These are phyloP conservation scores for Poecilia gillii DNA, from an alignment of 2,797 vertebrate genomes.

Conservation along the genomic window DNA sequence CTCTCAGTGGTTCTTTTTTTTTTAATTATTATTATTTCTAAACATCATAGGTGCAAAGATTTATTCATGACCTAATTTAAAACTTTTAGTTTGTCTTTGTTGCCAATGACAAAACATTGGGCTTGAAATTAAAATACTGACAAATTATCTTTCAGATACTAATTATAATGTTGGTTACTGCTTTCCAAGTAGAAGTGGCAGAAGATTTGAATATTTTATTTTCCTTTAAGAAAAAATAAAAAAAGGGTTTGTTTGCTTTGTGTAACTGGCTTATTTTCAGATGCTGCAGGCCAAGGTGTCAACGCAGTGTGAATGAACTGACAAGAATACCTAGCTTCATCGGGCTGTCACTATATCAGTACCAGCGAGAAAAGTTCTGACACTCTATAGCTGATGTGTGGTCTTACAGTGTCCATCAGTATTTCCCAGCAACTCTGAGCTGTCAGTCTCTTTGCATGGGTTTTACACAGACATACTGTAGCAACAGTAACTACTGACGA, in stretches of 20 bases:
- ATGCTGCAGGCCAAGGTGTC: background rate
- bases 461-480: background rate
- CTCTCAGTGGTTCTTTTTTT: background rate
- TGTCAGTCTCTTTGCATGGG: constrained; percentile 1
- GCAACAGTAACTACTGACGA: background rate
- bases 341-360: background rate
- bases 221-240: background rate
- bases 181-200: background rate
- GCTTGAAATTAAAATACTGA: background rate
- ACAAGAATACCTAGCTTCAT: background rate
- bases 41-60: background rate
- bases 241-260: background rate
- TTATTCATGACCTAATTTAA: background rate
- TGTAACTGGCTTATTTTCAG: background rate
- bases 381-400: constrained; percentile 1
- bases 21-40: background rate
- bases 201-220: background rate
- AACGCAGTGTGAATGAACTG: background rate
- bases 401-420: constrained; percentile 10
- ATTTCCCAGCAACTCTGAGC: constrained; percentile 2
- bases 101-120: background rate
- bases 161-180: background rate
- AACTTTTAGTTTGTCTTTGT: background rate
- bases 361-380: constrained; percentile 1
- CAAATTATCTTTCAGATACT: background rate